phyloP scores from a whole-genome alignment of 30 jellyfish, hydroid and myxozoan species.

The Pelagia noctiluca region DNA sequence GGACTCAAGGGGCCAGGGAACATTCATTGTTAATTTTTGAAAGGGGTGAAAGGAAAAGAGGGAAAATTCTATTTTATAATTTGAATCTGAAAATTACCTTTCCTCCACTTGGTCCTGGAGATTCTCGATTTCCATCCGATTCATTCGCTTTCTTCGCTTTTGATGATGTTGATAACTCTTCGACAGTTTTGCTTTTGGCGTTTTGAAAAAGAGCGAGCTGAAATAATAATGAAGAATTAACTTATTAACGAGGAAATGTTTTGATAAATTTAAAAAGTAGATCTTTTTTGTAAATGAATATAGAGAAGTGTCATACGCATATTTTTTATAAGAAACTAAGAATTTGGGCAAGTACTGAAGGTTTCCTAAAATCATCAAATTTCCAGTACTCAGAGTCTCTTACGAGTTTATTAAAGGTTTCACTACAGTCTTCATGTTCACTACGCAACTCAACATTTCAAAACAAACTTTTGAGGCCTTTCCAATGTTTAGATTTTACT shows the following conservation, averaged over 20 bases:
- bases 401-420: too few species aligned
- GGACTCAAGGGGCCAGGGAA: constrained; percentile 37
- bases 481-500: too few species aligned
- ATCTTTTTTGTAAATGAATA: constrained; percentile 14
- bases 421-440: too few species aligned
- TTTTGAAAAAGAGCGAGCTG: constrained; percentile 61
- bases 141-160: constrained; percentile 13
- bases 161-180: constrained; percentile 47
- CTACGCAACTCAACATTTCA: too few species aligned
- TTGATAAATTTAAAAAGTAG: constrained; percentile 1
- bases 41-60: constrained; percentile 1
- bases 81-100: constrained; percentile 32
- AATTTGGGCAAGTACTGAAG: too few species aligned
- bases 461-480: too few species aligned
- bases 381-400: too few species aligned
- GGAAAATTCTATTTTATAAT: neutral
- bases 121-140: constrained; percentile 45
- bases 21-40: constrained; percentile 20
- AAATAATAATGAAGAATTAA: neutral
- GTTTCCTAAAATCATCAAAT: too few species aligned
- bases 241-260: constrained; percentile 22
- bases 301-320: too few species aligned
- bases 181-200: constrained; percentile 55
- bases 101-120: constrained; percentile 47
- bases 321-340: too few species aligned